Base-by-base conservation (phyloP, 2,888 invertebrate genomes). In the Blastobasis lacticolella region DNA sequence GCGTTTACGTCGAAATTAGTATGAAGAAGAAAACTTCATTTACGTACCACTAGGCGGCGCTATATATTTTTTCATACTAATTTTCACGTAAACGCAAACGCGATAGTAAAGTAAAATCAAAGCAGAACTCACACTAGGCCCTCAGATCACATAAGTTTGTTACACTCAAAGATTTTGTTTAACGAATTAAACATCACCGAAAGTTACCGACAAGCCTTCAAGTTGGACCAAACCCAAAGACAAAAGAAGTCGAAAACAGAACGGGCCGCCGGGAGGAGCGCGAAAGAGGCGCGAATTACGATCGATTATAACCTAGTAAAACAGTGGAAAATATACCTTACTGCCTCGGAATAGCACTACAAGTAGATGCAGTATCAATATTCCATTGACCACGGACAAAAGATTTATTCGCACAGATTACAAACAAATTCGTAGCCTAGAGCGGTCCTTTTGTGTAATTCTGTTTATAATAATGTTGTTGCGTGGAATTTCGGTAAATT, bases 161-260 rank as follows among this genome's bases (percentile, higher is more conserved):
- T 23, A 3, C 23, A 23, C n/a, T n/a, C n/a, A n/a, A n/a, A n/a
- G n/a, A n/a, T n/a, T n/a, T n/a, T n/a, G n/a, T n/a, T n/a, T n/a
- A n/a, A n/a, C n/a, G n/a, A n/a, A n/a, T n/a, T n/a, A n/a, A n/a
- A n/a, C n/a, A n/a, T 23, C 23, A 23, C 1, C 23, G 23, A 23
- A 1, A 23, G 23, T 23, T 23, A 1, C 23, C 3, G 23, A 23
- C 23, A 23, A 23, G 3, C 23, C 23, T 37, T 43, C 2, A 43
- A 5, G 8, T 45, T 45, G 45, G 7, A 36, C 23, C 23, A 45
- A 23, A 7, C 45, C 60, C 57, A 52, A 66, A 71, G 66, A 79
- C 78, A 80, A 80, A 81, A 78, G 75, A 71, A 74, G 69, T 76
- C 74, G 75, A 73, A 74, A 77, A 68, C 75, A 73, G 42, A 42